phyloP scores from a whole-genome alignment of 2,888 invertebrate species.

The Habrosyne pyritoides region DNA sequence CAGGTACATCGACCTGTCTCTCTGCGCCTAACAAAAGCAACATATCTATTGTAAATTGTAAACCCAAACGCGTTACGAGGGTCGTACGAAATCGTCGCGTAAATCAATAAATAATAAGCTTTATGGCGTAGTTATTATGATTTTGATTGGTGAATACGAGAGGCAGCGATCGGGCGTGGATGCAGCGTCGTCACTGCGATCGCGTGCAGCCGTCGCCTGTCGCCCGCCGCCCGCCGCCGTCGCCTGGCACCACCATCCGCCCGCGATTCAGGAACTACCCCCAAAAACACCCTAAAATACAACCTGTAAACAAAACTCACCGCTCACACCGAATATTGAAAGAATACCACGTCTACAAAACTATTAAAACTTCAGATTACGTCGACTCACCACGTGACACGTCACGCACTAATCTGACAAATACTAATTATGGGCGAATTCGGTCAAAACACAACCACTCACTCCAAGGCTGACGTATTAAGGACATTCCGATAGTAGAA shows the following conservation, averaged over 20 bases:
- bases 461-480: constrained; percentile 56
- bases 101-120: constrained; percentile 51
- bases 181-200: constrained; percentile 58
- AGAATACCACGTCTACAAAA: constrained; percentile 23
- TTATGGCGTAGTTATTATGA: constrained; percentile 50
- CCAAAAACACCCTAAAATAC: constrained; percentile 56
- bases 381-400: constrained; percentile 43
- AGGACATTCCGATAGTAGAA: constrained; percentile 62
- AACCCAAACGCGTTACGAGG: constrained; percentile 43
- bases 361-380: constrained; percentile 46
- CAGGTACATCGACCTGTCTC: constrained; percentile 4
- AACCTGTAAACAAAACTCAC: constrained; percentile 66
- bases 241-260: constrained; percentile 83
- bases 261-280: constrained; percentile 68
- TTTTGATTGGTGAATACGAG: constrained; percentile 53
- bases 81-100: constrained; percentile 25
- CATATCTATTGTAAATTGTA: constrained; percentile 31
- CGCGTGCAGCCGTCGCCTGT: constrained; percentile 64
- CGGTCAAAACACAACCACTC: constrained; percentile 29
- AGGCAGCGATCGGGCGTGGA: constrained; percentile 42
- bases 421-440: constrained; percentile 47
- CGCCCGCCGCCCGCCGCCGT: constrained; percentile 32
- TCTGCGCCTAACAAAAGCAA: not conserved
- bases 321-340: constrained; percentile 35
- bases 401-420: constrained; percentile 44